These are phyloP conservation scores for Bucorvus abyssinicus DNA, from an alignment of 2,797 vertebrate genomes.

Conservation along the genomic window DNA sequence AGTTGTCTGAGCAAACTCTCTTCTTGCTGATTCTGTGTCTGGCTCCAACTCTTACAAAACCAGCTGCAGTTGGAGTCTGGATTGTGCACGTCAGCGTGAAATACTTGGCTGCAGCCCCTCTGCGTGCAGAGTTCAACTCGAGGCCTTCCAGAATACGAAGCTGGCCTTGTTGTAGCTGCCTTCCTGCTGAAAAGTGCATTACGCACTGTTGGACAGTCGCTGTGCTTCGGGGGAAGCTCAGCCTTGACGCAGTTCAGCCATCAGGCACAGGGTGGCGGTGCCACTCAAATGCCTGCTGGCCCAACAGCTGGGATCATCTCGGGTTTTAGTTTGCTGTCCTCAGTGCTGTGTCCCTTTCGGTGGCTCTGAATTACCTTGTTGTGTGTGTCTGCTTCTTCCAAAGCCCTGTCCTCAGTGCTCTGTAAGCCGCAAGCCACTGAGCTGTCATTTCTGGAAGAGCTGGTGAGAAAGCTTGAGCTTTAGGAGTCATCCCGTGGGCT, in stretches of 20 bases:
- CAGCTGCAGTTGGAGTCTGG: background rate
- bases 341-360: background rate
- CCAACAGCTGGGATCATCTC: fast-evolving
- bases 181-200: background rate
- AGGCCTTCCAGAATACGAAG: background rate
- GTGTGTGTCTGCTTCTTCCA: background rate
- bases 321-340: fast-evolving
- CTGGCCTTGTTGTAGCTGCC: background rate
- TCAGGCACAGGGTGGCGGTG: background rate
- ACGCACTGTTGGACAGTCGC: background rate
- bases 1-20: background rate
- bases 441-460: background rate
- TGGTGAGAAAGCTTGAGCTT: background rate
- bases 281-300: background rate
- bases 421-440: fast-evolving
- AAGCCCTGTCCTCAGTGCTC: background rate
- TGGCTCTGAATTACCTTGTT: background rate
- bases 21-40: background rate
- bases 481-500: no score
- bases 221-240: background rate
- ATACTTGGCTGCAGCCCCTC: background rate
- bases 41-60: background rate
- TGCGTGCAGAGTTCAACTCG: background rate
- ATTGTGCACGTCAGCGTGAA: background rate
- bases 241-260: background rate